Percentiles rank a stretch among this genome's conserved stretches.
These are phyloP conservation scores for Pyrochroa serraticornis DNA, from an alignment of 2,888 invertebrate genomes.

Conservation along the genomic window DNA sequence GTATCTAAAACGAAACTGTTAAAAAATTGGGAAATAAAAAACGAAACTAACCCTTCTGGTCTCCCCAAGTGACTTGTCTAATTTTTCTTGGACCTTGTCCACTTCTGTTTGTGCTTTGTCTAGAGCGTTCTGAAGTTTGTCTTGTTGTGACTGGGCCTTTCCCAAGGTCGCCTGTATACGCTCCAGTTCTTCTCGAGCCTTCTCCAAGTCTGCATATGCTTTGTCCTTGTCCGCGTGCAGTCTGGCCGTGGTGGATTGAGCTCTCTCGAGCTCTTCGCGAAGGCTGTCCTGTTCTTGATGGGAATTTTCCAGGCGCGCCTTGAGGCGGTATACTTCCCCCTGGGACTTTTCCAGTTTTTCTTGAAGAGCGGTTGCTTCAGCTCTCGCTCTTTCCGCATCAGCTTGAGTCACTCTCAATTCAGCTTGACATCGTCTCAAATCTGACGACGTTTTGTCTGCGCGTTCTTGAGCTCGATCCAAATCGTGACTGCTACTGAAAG, in stretches of 20 bases:
- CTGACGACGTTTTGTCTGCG: conserved; percentile 83
- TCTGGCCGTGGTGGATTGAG: conserved; percentile 81
- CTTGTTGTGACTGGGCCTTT: conserved; percentile 89
- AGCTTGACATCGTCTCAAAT: conserved; percentile 85
- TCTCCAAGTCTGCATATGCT: conserved; percentile 83
- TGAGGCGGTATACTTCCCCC: conserved; percentile 92
- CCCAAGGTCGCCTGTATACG: conserved; percentile 87
- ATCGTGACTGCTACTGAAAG: conserved; percentile 73
- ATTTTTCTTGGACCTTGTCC: conserved; percentile 86
- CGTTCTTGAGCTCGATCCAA: conserved; percentile 82
- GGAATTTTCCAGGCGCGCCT: conserved; percentile 92
- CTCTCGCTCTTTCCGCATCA: conserved; percentile 85
- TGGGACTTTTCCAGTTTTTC: conserved; percentile 94
- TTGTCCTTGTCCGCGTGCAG: conserved; percentile 85
- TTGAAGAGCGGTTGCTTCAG: conserved; percentile 83
- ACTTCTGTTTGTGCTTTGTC: conserved; percentile 91
- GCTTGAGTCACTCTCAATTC: conserved; percentile 90
- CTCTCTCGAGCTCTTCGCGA: conserved; percentile 89
- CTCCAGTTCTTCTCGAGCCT: conserved; percentile 86
- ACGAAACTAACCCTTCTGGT: conserved; percentile 72
- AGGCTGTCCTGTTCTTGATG: conserved; percentile 93
- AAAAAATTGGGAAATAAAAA: not conserved
- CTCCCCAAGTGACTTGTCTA: conserved; percentile 83
- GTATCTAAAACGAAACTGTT: conserved; percentile 62
- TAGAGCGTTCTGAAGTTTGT: conserved; percentile 85